phyloP scores from a whole-genome alignment of 2,113 vertebrate genomes.

The Caranx melampygus region DNA sequence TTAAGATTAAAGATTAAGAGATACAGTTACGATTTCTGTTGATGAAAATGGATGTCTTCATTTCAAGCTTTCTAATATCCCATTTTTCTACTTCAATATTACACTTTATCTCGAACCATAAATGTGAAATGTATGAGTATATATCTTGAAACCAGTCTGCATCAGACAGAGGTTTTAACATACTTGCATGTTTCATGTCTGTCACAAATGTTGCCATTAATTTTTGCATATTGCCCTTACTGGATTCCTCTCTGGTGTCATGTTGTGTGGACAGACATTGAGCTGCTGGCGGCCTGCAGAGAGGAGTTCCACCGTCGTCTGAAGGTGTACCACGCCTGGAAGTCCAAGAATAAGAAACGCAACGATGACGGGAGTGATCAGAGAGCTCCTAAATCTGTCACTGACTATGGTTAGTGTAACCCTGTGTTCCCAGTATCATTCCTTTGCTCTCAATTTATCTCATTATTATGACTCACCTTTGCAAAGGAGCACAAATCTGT shows the following conservation, averaged over 20 bases:
- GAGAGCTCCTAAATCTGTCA: slow-evolving; percentile 96
- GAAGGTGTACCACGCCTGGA: slow-evolving; percentile 99
- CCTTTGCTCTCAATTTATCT: not conserved
- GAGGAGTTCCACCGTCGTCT: slow-evolving; percentile 98
- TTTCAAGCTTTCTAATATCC: not conserved
- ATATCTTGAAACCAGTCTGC: not conserved
- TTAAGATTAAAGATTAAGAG: no score
- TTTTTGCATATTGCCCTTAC: not conserved
- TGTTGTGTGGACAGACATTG: slow-evolving; percentile 88
- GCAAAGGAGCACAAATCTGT: not conserved
- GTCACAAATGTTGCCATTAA: not conserved
- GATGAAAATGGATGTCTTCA: not conserved
- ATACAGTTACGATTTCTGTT: not conserved
- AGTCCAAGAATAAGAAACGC: slow-evolving; percentile 98
- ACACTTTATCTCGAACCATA: not conserved
- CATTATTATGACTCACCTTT: not conserved
- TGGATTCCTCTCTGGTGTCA: not conserved
- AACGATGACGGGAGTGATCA: slow-evolving; percentile 90
- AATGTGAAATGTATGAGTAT: not conserved
- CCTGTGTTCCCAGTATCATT: not conserved
- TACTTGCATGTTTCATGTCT: not conserved
- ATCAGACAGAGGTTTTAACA: not conserved
- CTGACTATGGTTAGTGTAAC: slow-evolving; percentile 91
- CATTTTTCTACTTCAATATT: not conserved
- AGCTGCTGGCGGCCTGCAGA: slow-evolving; percentile 95